These are phyloP conservation scores for Lapara coniferarum DNA, from an alignment of 2,888 invertebrate genomes.

Conservation along the genomic window DNA sequence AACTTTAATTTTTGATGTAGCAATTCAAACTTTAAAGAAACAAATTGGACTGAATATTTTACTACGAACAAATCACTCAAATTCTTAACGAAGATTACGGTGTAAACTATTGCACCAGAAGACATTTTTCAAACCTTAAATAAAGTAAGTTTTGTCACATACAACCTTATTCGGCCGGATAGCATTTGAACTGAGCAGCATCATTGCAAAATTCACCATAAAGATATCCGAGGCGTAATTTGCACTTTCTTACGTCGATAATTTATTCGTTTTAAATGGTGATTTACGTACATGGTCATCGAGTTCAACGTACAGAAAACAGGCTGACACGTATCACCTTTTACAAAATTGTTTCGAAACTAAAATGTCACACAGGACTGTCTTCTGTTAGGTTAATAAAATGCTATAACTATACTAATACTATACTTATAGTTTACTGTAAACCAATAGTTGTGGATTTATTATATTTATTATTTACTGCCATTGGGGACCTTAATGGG, in stretches of 20 bases:
- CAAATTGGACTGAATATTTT: background rate
- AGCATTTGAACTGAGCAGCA: constrained; percentile 14
- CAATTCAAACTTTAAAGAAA: background rate
- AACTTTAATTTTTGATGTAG: background rate
- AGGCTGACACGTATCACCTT: constrained; percentile 22
- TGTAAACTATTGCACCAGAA: background rate
- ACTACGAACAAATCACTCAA: no score
- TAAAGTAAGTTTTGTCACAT: constrained; percentile 14
- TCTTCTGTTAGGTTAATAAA: constrained; percentile 4
- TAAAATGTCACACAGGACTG: constrained; percentile 4
- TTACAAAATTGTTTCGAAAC: constrained; percentile 14
- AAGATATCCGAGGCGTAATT: constrained; percentile 34
- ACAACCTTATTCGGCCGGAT: constrained; percentile 8
- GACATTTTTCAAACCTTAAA: background rate
- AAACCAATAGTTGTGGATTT: constrained; percentile 2
- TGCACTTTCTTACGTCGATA: constrained; percentile 26
- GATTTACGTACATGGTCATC: constrained; percentile 25
- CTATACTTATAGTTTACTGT: background rate
- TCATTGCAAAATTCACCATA: constrained; percentile 35
- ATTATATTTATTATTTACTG: constrained; percentile 6
- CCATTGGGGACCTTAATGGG: background rate
- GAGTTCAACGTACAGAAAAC: constrained; percentile 29
- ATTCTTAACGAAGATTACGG: background rate
- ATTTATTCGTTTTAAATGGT: constrained; percentile 32
- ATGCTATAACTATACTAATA: no score